phyloP scores from a whole-genome alignment of 2,888 invertebrate genomes.

The Cosmia pyralina region DNA sequence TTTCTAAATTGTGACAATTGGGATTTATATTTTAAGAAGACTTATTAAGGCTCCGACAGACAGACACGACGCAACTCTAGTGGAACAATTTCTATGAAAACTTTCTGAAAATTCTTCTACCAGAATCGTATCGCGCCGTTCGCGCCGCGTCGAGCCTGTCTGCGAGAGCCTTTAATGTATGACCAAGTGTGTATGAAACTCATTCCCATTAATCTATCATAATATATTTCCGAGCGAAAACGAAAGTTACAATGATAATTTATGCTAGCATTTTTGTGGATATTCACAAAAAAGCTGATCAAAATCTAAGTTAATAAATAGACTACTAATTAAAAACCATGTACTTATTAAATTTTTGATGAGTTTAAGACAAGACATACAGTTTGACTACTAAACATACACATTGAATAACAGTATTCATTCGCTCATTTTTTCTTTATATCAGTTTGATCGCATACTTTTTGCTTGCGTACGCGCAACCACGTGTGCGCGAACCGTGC shows the following conservation, averaged over 20 bases:
- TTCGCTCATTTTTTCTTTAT: constrained; percentile 53
- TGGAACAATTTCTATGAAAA: too few relatives aligned
- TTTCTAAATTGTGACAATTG: neutral
- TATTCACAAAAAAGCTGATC: neutral
- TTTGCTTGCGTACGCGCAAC: constrained; percentile 62
- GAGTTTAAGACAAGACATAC: constrained; percentile 39
- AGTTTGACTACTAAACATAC: constrained; percentile 28
- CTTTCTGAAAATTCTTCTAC: too few relatives aligned
- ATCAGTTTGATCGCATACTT: constrained; percentile 71
- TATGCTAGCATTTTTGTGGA: too few relatives aligned
- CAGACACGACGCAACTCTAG: too few relatives aligned
- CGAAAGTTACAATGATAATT: neutral
- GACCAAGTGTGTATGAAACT: neutral
- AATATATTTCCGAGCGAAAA: neutral
- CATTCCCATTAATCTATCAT: neutral
- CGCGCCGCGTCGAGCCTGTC: too few relatives aligned
- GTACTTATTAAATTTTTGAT: constrained; percentile 12
- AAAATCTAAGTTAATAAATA: neutral
- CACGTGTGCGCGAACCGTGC: constrained; percentile 64
- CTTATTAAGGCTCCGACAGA: neutral
- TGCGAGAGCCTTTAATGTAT: neutral
- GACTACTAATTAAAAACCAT: neutral
- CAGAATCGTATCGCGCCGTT: too few relatives aligned
- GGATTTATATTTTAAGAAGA: neutral
- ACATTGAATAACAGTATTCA: constrained; percentile 53